phyloP scores from a whole-genome alignment of 2,888 invertebrate genomes.

The Teinopalpus imperialis region DNA sequence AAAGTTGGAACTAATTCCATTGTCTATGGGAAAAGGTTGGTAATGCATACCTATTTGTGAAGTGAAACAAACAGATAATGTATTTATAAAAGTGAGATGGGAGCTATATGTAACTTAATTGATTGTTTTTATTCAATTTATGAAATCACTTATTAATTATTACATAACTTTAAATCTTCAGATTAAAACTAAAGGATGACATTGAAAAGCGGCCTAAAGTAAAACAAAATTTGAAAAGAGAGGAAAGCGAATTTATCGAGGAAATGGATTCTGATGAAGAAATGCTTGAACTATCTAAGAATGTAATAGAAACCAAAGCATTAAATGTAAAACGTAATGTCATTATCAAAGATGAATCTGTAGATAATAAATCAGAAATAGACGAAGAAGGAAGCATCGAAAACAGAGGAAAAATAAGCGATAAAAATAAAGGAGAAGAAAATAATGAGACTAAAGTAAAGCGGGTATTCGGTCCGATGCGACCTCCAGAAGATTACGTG shows the following conservation, averaged over 20 bases:
- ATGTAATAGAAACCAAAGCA: conserved; percentile 13
- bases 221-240: conserved; percentile 41
- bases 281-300: conserved; percentile 26
- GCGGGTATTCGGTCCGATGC: conserved; percentile 70
- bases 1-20: conserved; percentile 60
- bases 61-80: no score
- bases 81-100: no score
- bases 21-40: conserved; percentile 77
- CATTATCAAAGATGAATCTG: no score
- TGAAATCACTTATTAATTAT: no score
- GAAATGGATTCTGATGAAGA: conserved; percentile 74
- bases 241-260: conserved; percentile 75
- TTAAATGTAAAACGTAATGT: conserved; percentile 25
- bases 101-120: no score
- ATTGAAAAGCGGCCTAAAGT: conserved; percentile 49
- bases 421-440: conserved; percentile 13
- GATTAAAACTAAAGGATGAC: conserved; percentile 76
- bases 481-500: conserved; percentile 72
- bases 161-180: conserved; percentile 39
- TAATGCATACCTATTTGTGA: no score
- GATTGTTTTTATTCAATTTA: no score
- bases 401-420: conserved; percentile 13
- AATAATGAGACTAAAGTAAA: conserved; percentile 29
- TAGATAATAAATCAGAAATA: conserved; percentile 15
- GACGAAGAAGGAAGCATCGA: conserved; percentile 11